These are phyloP conservation scores for Pygathrix nemaeus DNA, from an alignment of 2,113 vertebrate species.

Conservation along the genomic window DNA sequence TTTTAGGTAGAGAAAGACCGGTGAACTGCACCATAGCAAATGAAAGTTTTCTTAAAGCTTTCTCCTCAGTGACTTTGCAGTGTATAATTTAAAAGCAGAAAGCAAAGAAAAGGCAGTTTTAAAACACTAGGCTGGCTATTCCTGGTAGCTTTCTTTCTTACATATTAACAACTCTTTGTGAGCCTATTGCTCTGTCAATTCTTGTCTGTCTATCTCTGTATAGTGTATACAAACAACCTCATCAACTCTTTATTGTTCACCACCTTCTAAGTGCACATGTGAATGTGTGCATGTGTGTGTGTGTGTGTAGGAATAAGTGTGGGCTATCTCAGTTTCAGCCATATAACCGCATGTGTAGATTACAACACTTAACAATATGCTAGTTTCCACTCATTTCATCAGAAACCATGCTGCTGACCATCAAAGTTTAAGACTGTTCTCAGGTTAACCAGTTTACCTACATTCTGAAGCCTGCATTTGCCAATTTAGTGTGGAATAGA, in stretches of 20 bases:
- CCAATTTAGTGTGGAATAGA: neutral
- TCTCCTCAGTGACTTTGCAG: conserved; percentile 45
- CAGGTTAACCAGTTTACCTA: neutral
- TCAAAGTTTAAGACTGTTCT: neutral
- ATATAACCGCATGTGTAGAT: neutral
- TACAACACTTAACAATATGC: neutral
- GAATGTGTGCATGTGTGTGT: neutral
- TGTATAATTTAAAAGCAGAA: conserved; percentile 34
- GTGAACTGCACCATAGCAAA: conserved; percentile 55
- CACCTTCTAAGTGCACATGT: neutral
- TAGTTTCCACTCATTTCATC: neutral
- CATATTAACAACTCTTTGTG: conserved; percentile 38
- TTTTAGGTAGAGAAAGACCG: conserved; percentile 34
- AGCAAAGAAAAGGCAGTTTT: conserved; percentile 55
- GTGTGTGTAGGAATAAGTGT: neutral
- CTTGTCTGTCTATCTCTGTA: conserved; percentile 55
- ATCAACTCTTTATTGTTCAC: neutral
- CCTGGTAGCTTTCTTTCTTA: conserved; percentile 30
- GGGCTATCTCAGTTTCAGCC: neutral
- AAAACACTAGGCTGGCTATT: conserved; percentile 13
- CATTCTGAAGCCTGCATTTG: neutral
- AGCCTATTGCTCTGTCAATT: conserved; percentile 22
- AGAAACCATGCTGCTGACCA: neutral
- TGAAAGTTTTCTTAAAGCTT: conserved; percentile 74
- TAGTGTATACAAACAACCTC: neutral